These are phyloP conservation scores for Spinibarbus caldwelli DNA, from an alignment of 2,797 vertebrate species.

Conservation along the genomic window DNA sequence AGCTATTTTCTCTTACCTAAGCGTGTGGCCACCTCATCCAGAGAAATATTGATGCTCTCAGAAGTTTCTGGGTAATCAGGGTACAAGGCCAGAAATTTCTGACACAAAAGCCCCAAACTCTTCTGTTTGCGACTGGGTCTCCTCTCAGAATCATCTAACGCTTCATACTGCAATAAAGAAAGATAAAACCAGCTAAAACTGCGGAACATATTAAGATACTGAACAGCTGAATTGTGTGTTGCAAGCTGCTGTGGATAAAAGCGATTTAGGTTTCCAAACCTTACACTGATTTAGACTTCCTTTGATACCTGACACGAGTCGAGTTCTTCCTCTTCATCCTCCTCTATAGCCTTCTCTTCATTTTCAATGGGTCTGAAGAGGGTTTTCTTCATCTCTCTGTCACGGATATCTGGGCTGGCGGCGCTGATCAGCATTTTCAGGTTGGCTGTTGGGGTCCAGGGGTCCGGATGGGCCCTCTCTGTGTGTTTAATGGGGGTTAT, in stretches of 20 bases:
- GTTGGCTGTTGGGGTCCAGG: conserved; percentile 97
- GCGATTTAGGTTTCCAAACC: not conserved
- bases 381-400: conserved; percentile 91
- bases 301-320: conserved; percentile 76
- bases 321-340: conserved; percentile 73
- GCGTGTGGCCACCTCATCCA: conserved; percentile 92
- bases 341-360: conserved; percentile 73
- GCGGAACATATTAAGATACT: not conserved
- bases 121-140: conserved; percentile 96
- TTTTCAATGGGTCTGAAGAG: conserved; percentile 93
- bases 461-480: conserved; percentile 81
- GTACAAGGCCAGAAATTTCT: conserved; percentile 92
- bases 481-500: conserved; percentile 87
- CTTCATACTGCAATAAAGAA: conserved; percentile 72
- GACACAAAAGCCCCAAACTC: conserved; percentile 92
- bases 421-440: conserved; percentile 96
- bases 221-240: not conserved
- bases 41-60: conserved; percentile 87
- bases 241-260: not conserved
- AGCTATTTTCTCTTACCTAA: conserved; percentile 87
- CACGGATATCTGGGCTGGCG: conserved; percentile 93
- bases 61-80: conserved; percentile 85
- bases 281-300: not conserved
- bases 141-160: conserved; percentile 84
- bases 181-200: not conserved